Evolutionary conservation across 2,113 vertebrate genomes (phyloP).

Genomic region (Polypterus senegalus): DNA sequence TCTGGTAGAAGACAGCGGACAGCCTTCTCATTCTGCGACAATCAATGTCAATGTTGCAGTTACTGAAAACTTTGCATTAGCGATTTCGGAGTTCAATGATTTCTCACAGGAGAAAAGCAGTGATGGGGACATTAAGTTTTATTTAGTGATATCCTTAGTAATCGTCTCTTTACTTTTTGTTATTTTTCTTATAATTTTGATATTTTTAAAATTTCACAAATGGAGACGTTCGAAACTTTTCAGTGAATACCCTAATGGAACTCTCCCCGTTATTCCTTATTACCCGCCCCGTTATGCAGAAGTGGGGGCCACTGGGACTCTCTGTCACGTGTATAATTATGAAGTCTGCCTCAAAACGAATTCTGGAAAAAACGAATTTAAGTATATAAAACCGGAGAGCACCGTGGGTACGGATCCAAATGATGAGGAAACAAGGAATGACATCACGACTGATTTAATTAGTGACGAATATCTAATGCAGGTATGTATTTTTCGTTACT

Average conservation of each 20-base stretch:
- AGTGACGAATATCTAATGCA: too few species aligned
- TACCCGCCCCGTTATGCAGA: too few species aligned
- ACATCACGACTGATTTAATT: too few species aligned
- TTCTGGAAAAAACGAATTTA: conserved; percentile 13
- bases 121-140: neutral
- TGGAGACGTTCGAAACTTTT: neutral
- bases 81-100: conserved; percentile 12
- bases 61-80: conserved; percentile 23
- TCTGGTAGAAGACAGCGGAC: conserved; percentile 63
- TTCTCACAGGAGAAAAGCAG: neutral
- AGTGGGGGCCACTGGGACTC: too few species aligned
- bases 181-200: neutral
- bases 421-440: conserved; percentile 6
- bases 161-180: neutral
- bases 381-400: neutral
- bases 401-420: conserved; percentile 5
- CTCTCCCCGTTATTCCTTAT: too few species aligned
- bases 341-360: conserved; percentile 10
- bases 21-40: conserved; percentile 51
- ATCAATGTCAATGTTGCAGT: conserved; percentile 36
- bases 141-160: neutral
- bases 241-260: too few species aligned
- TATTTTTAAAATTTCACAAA: neutral
- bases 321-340: too few species aligned
- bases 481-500: too few species aligned